Conservation (phyloP, 2,888 invertebrate genomes). For the Carterocephalus palaemon region DNA sequence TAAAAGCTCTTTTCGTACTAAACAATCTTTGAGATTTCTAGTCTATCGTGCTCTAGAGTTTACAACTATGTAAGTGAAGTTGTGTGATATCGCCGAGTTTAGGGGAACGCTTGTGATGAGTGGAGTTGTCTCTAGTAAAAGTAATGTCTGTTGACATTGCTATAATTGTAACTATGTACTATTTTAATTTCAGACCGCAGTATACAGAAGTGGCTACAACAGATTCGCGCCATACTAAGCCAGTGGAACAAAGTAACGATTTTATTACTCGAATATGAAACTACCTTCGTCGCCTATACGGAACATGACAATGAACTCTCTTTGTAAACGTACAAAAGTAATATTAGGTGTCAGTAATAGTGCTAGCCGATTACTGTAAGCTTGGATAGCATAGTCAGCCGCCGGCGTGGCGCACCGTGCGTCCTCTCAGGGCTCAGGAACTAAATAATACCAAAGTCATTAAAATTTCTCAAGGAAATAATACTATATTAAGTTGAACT, state of each 20-base stretch:
- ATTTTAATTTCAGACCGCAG: conserved; percentile 88
- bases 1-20: no score
- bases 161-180: neutral
- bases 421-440: conserved; percentile 36
- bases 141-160: no score
- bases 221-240: conserved; percentile 94
- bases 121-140: no score
- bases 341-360: conserved; percentile 68
- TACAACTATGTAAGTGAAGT: no score
- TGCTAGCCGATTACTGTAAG: conserved; percentile 69
- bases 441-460: conserved; percentile 75
- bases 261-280: conserved; percentile 71
- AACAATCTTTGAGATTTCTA: no score
- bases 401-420: conserved; percentile 9
- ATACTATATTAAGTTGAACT: conserved; percentile 67
- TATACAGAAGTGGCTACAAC: conserved; percentile 96
- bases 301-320: conserved; percentile 79
- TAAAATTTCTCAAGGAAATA: conserved; percentile 71
- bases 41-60: no score
- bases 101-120: no score
- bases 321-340: conserved; percentile 77
- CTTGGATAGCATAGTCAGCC: conserved; percentile 51
- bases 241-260: conserved; percentile 63
- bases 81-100: no score
- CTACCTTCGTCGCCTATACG: conserved; percentile 63